Base-by-base conservation (phyloP, 2,113 vertebrate genomes). In the Boulengeromyrus knoepffleri region DNA sequence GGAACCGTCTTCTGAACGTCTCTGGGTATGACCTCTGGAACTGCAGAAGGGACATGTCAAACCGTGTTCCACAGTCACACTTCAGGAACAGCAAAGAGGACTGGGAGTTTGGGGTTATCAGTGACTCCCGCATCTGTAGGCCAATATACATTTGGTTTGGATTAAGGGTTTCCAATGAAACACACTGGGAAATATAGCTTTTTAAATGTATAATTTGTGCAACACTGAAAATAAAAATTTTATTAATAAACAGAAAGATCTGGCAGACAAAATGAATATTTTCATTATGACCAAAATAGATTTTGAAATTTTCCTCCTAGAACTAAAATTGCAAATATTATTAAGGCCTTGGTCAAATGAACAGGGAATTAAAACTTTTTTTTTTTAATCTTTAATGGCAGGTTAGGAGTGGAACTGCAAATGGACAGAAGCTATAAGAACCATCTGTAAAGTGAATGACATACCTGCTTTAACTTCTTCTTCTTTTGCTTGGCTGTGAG, bases 11-110 rank as follows among this genome's bases (percentile, higher is more conserved):
- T 90, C 92, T 96, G 90, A 97, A 98, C 36, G 97, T 95, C 90
- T 97, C 97, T 86, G 97, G 97, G 91, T 98, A 96, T 58, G 97
- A 95, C 93, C 96, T 97, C 96, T 97, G 97, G 95, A 98, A 98
- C 97, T 98, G 91, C 93, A 80, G 89, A 89, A 89, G 24, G 31
- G 90, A n/a, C 56, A 85, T 2, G 19, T 50, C 90, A 93, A 90
- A 62, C 36, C 46, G n/a, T 70, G n/a, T 74, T 47, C n/a, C 46
- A 56, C 15, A 7, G 62, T 45, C 17, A 31, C 46, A 86, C 17
- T 84, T 56, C 39, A 53, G 42, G 10, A 36, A 31, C 21, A 70
- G 10, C 31, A 42, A 5, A 70, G 49, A 21, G 80, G 53, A 88
- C 50, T 1, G 74, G 83, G 45, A 42, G 45, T 45, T 13, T 4